phyloP scores from a whole-genome alignment of 1,140 invertebrate genomes.

The Caenorhabditis brenneri region DNA sequence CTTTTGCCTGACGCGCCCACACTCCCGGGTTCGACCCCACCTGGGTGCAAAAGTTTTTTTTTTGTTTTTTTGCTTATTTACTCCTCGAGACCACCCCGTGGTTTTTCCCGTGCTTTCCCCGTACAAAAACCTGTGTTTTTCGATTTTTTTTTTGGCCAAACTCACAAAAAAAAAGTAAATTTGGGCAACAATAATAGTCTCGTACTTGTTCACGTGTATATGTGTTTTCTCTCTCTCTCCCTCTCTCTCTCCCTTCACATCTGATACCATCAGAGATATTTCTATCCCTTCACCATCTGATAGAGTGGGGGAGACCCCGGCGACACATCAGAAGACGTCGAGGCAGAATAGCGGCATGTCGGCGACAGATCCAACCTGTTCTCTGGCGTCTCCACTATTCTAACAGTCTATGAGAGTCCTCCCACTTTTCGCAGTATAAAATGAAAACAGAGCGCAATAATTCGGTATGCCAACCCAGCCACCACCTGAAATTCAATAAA shows the following conservation, averaged over 20 bases:
- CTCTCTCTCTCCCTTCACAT: not conserved
- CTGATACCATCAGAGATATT: not conserved
- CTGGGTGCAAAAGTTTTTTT: not conserved
- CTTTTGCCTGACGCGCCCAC: too few relatives aligned
- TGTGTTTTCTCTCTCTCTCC: not conserved
- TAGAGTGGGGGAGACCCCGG: too few relatives aligned
- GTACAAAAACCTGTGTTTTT: not conserved
- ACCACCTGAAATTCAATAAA: too few relatives aligned
- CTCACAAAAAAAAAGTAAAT: too few relatives aligned
- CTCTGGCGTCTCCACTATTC: not conserved
- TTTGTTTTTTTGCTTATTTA: too few relatives aligned
- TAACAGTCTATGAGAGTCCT: not conserved
- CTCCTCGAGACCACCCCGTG: too few relatives aligned
- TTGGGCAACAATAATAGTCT: too few relatives aligned
- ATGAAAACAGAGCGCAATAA: not conserved
- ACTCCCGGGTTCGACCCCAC: not conserved
- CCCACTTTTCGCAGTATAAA: constrained; percentile 34
- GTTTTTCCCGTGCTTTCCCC: not conserved
- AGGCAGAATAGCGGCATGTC: constrained; percentile 27
- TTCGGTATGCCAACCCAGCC: too few relatives aligned
- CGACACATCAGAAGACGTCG: constrained; percentile 22
- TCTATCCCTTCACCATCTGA: not conserved
- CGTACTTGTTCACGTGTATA: constrained; percentile 1
- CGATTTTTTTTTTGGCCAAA: too few relatives aligned
- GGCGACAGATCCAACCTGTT: constrained; percentile 17